Conservation (phyloP, 2,797 vertebrate genomes). For the Sylvilagus floridanus region DNA sequence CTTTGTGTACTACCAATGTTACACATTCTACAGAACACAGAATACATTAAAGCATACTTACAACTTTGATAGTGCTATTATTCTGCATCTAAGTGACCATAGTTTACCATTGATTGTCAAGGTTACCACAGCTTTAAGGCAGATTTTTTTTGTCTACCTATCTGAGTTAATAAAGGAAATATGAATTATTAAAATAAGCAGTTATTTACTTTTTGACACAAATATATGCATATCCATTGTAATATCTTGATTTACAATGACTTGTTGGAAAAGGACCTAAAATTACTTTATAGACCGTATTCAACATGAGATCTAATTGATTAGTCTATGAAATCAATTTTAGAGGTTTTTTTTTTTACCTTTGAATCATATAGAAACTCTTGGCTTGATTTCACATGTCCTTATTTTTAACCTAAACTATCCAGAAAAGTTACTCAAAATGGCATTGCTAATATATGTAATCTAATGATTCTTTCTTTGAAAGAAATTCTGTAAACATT, state of each 20-base stretch:
- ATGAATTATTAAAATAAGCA: slow-evolving; percentile 19
- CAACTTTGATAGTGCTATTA: neutral
- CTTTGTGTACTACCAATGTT: neutral
- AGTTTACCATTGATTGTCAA: neutral
- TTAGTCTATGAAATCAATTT: neutral
- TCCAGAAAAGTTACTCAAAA: slow-evolving; percentile 47
- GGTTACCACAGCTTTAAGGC: neutral
- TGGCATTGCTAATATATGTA: neutral
- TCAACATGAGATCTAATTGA: slow-evolving; percentile 22
- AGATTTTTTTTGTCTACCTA: slow-evolving; percentile 29
- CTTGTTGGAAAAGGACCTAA: neutral
- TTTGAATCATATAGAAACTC: slow-evolving; percentile 14
- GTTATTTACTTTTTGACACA: slow-evolving; percentile 4
- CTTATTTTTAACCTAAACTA: slow-evolving; percentile 16
- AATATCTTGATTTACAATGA: neutral
- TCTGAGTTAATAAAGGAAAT: neutral
- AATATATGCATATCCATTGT: neutral
- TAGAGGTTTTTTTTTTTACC: slow-evolving; percentile 39
- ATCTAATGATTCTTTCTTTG: neutral
- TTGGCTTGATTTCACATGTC: neutral
- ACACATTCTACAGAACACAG: neutral
- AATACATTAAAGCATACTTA: neutral
- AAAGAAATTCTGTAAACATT: slow-evolving; percentile 48
- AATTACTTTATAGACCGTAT: slow-evolving; percentile 18
- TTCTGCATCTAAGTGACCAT: neutral